Percentiles rank a stretch among this genome's conserved stretches.
phyloP scores from a whole-genome alignment of 2,888 invertebrate genomes.

The Elegia similella region DNA sequence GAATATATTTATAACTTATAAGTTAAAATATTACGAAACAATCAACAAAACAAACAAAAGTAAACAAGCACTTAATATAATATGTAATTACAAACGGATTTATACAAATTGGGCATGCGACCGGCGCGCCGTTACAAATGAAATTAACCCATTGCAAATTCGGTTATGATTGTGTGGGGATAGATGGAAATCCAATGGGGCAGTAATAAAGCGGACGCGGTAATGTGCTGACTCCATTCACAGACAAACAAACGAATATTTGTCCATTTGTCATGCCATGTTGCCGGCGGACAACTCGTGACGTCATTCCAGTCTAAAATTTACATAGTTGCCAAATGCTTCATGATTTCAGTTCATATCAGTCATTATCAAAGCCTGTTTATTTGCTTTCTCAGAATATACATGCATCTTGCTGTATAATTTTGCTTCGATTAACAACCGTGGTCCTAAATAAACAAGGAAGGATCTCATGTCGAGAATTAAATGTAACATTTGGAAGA shows the following conservation, averaged over 20 bases:
- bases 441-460: constrained; percentile 13
- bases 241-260: constrained; percentile 67
- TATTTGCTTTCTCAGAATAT: constrained; percentile 14
- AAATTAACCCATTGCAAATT: constrained; percentile 17
- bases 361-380: background rate
- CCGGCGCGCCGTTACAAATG: background rate
- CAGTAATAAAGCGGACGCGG: constrained; percentile 42
- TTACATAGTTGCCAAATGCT: constrained; percentile 19
- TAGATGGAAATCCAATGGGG: constrained; percentile 29
- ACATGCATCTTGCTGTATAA: constrained; percentile 2
- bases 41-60: background rate
- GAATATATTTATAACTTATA: no score
- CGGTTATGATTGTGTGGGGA: constrained; percentile 27
- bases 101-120: background rate
- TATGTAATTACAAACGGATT: background rate
- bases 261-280: constrained; percentile 44
- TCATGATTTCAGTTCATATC: constrained; percentile 14
- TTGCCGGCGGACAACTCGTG: constrained; percentile 27
- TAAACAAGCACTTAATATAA: background rate
- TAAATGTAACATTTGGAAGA: background rate
- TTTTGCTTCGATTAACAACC: background rate
- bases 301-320: constrained; percentile 29
- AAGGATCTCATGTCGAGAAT: background rate
- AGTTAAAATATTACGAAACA: background rate
- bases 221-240: constrained; percentile 61